phyloP scores from a whole-genome alignment of 2,113 vertebrate species.

The Sus scrofa region DNA sequence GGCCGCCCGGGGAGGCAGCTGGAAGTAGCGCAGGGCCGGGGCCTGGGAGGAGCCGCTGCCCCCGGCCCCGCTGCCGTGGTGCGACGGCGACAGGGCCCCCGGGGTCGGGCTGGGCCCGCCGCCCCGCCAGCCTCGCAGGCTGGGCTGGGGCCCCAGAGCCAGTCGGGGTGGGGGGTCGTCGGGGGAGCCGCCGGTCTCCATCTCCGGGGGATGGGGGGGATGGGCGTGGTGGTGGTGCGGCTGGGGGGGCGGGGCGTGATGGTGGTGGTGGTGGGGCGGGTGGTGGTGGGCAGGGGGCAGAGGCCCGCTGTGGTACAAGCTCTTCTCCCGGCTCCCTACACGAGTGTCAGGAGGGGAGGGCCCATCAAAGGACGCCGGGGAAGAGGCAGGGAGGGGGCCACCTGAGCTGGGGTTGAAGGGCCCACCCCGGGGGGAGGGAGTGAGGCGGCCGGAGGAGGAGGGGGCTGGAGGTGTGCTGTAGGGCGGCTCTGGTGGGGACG shows the following conservation, averaged over 20 bases:
- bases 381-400: conserved; percentile 77
- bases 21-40: conserved; percentile 86
- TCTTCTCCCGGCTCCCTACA: conserved; percentile 83
- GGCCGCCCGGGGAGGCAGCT: conserved; percentile 84
- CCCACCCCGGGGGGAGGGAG: conserved; percentile 79
- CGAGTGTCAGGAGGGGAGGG: conserved; percentile 88
- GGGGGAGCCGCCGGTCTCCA: conserved; percentile 81
- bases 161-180: conserved; percentile 80
- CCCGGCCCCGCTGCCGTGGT: conserved; percentile 70
- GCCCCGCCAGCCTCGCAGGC: conserved; percentile 84
- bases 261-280: conserved; percentile 91
- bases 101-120: conserved; percentile 79
- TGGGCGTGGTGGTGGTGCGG: conserved; percentile 85
- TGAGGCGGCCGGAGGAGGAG: conserved; percentile 83
- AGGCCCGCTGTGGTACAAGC: conserved; percentile 79
- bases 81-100: conserved; percentile 71
- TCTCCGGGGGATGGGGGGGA: conserved; percentile 84
- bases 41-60: conserved; percentile 73
- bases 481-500: conserved; percentile 94
- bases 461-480: conserved; percentile 92
- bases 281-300: conserved; percentile 91
- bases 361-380: conserved; percentile 86
- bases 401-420: conserved; percentile 84
- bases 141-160: conserved; percentile 81
- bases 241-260: conserved; percentile 82